Conservation (phyloP, 2,797 vertebrate species). For the Pangasius mekongensis region DNA sequence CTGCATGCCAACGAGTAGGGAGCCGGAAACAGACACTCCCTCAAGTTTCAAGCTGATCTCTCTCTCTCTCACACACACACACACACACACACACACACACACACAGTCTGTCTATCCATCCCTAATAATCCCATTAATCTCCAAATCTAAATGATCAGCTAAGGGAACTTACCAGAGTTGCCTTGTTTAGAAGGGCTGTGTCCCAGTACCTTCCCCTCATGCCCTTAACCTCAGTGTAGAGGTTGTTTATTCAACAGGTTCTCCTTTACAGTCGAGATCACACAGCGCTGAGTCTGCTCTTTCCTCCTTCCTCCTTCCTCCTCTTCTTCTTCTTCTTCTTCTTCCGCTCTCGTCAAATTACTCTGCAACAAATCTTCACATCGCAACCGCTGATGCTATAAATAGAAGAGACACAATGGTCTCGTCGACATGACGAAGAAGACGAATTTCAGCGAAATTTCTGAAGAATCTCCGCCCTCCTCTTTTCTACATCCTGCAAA, state of each 20-base stretch:
- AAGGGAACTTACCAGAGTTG: constrained; percentile 47
- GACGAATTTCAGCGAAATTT: not conserved
- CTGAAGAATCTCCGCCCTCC: not conserved
- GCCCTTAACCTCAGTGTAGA: not conserved
- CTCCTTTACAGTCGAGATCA: constrained; percentile 59
- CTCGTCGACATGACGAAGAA: constrained; percentile 55
- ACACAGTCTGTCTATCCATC: not conserved
- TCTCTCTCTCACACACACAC: not conserved
- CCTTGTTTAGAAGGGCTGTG: constrained; percentile 26
- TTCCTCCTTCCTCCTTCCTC: not conserved
- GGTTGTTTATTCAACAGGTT: constrained; percentile 30
- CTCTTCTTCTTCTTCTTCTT: not conserved
- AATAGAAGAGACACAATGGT: constrained; percentile 68
- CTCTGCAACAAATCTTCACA: constrained; percentile 75
- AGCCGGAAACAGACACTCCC: constrained; percentile 35
- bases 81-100: not conserved
- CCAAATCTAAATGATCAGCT: not conserved
- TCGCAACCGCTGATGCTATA: constrained; percentile 80
- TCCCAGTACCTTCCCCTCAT: constrained; percentile 42
- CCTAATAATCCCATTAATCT: not conserved
- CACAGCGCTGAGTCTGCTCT: constrained; percentile 25
- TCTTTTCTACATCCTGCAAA: not conserved
- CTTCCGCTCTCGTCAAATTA: constrained; percentile 67
- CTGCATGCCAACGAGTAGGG: constrained; percentile 14
- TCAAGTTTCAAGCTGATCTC: constrained; percentile 17